Evolutionary conservation across 2,113 vertebrate genomes (phyloP), one percentile per base, ranked within the genome.

Genomic region (Misgurnus anguillicaudatus): DNA sequence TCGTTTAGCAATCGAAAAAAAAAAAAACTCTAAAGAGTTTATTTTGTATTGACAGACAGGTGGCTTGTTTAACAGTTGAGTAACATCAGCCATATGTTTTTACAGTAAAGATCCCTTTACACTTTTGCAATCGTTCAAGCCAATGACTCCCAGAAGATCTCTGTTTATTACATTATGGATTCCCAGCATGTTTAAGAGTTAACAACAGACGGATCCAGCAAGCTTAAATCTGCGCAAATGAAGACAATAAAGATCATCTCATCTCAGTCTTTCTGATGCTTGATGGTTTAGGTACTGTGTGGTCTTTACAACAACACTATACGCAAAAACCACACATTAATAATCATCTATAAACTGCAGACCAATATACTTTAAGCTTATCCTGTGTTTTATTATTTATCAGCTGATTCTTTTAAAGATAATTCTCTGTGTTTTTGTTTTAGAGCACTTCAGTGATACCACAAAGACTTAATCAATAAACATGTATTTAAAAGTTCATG

Each of bases 151-250:
- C 70, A 24, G 42, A 72, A 41, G 53, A 58, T 42, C 31, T 4
- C 68, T n/a, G 31, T 36, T 55, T 55, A 71, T 71, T 38, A 14
- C 36, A 55, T 58, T 53, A 58, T 58, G 14, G 36, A 58, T 57
- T 58, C 39, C 38, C 38, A 58, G 2, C 70, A 60, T 41, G 70
- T 58, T 72, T 55, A 71, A 58, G 38, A 14, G n/a, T 42, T 72
- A 38, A 10, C n/a, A 58, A 14, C 38, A 16, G 6, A 55, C 17
- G 6, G 19, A 36, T 71, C 24, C 48, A 16, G 14, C 17, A 39
- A 39, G 19, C 16, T 39, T n/a, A 71, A 36, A 41, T 36, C n/a
- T n/a, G 17, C 16, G 9, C 67, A 55, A 24, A 55, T 71, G 48
- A 39, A 57, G 7, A 31, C 24, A 31, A 31, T 31, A 31, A 31